phyloP scores from a whole-genome alignment of 2,797 vertebrate species.

The Nothura maculosa region DNA sequence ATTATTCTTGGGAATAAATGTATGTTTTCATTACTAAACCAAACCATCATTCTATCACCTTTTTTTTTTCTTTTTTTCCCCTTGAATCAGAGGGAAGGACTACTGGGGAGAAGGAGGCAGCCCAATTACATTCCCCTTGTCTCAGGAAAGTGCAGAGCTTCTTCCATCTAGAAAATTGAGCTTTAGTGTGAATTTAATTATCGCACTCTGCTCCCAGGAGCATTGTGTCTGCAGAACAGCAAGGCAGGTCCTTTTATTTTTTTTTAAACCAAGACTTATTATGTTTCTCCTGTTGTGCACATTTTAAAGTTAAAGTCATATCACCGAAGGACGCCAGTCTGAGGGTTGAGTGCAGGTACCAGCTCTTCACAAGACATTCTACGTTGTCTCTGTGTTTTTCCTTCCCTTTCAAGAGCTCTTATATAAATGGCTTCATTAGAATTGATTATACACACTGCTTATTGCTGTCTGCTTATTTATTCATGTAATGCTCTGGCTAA shows the following conservation, averaged over 20 bases:
- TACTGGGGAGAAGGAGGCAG: background rate
- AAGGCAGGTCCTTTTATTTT: background rate
- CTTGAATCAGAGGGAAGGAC: background rate
- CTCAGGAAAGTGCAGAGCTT: background rate
- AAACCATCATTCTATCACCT: background rate
- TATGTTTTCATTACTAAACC: background rate
- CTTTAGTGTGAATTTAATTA: constrained; percentile 31
- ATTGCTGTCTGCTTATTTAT: background rate
- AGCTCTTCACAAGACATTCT: background rate
- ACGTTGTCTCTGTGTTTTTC: background rate
- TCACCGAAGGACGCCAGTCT: background rate
- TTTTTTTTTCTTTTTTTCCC: background rate
- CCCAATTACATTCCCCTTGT: background rate
- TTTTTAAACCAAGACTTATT: background rate
- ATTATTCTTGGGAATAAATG: background rate
- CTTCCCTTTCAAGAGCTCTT: background rate
- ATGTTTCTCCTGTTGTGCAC: background rate
- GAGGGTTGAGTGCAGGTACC: background rate
- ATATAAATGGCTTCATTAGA: background rate
- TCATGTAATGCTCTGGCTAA: background rate
- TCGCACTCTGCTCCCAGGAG: background rate
- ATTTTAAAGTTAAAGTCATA: background rate
- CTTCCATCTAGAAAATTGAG: background rate
- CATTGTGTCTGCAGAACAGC: background rate
- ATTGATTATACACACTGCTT: accelerated